Base-by-base conservation (phyloP, 1,140 invertebrate species). In the Calephelis virginiensis region DNA sequence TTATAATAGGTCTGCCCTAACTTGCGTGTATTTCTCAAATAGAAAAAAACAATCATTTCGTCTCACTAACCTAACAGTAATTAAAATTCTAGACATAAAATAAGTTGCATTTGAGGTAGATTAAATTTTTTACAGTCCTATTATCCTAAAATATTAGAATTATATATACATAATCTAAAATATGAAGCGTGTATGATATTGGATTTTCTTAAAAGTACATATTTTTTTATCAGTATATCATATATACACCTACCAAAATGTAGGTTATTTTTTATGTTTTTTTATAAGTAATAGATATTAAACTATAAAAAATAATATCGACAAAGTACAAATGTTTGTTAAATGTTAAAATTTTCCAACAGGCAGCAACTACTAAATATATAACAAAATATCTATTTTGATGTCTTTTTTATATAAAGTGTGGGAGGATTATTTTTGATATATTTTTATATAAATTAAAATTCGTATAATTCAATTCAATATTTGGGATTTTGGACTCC, bases 101-200 rank as follows among this genome's bases (percentile, higher is more conserved):
- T 90, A 90, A 87, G 86, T 90, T 89, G 80, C 75, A 80, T 83
- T 85, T 90, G 88, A 90, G 88, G 88, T 90, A 90, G 86, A 88
- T 90, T 86, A 83, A 86, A 87, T 88, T 90, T 90, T 89, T 90
- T 89, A 90, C 86, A 90, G 82, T 86, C 86, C 86, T 90, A 90
- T 88, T 90, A 90, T 82, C 85, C 84, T 90, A 90, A 80, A 82
- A 80, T 80, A 87, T 89, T 86, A 87, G 81, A 88, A 87, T 76
- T 90, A 89, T 89, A 56, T 56, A 85, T 88, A 90, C 84, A 89
- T 80, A 81, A 81, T 78, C 71, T 83, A 85, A 77, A 79, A 72
- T 77, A 84, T 75, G 73, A 86, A 87, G 82, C 81, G 81, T 84
- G 78, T 87, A 83, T 73, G 81, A 82, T 80, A 84, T 83, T 82